Evolutionary conservation across 2,888 invertebrate species (phyloP).

Genomic region (Cactoblastis cactorum): DNA sequence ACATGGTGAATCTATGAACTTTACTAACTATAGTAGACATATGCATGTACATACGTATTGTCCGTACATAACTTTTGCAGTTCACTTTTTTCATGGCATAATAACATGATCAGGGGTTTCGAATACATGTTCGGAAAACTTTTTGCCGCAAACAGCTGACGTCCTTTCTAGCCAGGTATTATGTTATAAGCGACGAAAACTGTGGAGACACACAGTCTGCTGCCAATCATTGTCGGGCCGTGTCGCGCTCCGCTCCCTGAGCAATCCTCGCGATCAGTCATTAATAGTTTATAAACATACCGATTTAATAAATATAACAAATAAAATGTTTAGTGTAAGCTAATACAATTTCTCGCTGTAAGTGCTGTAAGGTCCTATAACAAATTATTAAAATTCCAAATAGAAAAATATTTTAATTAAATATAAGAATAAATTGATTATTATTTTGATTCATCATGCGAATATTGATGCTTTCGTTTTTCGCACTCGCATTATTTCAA

Average conservation of each 20-base stretch:
- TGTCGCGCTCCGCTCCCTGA: slow-evolving; percentile 28
- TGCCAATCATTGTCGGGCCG: slow-evolving; percentile 29
- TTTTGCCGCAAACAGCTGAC: slow-evolving; percentile 55
- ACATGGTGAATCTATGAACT: no score
- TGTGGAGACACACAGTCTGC: slow-evolving; percentile 49
- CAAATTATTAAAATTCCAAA: background rate
- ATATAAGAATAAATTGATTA: background rate
- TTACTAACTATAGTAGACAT: no score
- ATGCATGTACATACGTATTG: no score
- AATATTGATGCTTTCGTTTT: slow-evolving; percentile 31
- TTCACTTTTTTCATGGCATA: no score
- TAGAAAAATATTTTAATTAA: background rate
- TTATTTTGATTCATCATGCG: slow-evolving; percentile 30
- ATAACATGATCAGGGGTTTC: background rate
- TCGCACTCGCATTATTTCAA: slow-evolving; percentile 53
- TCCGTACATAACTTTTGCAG: no score
- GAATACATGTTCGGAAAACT: slow-evolving; percentile 48
- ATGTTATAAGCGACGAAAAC: slow-evolving; percentile 60
- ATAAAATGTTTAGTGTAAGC: no score
- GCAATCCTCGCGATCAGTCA: background rate
- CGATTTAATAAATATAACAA: background rate
- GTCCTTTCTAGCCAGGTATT: slow-evolving; percentile 52
- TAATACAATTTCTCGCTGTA: no score
- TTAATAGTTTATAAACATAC: background rate
- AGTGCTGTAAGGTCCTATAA: no score